These are phyloP conservation scores for Periparus ater DNA, from an alignment of 2,797 vertebrate species.

Conservation along the genomic window DNA sequence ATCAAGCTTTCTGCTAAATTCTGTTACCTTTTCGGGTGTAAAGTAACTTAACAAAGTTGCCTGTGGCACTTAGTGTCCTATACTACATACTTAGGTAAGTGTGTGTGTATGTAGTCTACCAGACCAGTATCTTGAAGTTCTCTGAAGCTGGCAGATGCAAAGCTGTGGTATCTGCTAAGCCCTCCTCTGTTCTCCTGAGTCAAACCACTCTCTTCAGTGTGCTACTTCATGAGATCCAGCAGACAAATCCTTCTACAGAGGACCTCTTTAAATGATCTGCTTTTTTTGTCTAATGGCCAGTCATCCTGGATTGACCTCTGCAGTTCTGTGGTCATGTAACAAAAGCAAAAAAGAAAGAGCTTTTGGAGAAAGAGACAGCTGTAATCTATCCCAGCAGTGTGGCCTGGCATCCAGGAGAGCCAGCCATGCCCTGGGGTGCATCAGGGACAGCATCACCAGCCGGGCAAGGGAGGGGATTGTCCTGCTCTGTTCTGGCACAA, in stretches of 20 bases:
- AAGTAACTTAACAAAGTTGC: not conserved
- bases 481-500: not conserved
- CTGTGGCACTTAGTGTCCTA: not conserved
- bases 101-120: not conserved
- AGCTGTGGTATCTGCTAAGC: not conserved
- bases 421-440: not conserved
- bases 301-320: not conserved
- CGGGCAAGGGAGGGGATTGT: not conserved
- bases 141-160: not conserved
- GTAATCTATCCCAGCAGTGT: not conserved
- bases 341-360: not conserved
- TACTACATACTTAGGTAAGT: fast-evolving
- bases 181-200: not conserved
- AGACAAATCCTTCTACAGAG: not conserved
- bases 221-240: not conserved
- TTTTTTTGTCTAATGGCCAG: not conserved
- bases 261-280: not conserved
- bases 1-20: not conserved
- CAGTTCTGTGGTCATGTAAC: not conserved
- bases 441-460: not conserved
- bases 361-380: not conserved
- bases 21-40: not conserved
- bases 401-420: not conserved
- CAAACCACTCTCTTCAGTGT: not conserved
- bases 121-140: not conserved